Percentiles rank a stretch among this genome's conserved stretches.
phyloP scores from a whole-genome alignment of 2,113 vertebrate genomes.

The Stomatorhinus ivindoensis region DNA sequence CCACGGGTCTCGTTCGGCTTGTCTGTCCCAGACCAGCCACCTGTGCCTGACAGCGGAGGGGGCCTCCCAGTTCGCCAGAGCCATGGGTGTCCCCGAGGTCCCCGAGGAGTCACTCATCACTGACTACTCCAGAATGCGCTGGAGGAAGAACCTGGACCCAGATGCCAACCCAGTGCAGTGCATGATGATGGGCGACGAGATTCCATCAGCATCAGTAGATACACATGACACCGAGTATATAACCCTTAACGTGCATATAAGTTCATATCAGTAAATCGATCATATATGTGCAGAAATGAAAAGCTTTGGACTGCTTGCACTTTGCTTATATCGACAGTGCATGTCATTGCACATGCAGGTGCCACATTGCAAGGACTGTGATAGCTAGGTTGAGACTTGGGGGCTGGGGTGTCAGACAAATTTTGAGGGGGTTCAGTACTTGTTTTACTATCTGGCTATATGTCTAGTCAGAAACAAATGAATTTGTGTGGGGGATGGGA shows the following conservation, averaged over 20 bases:
- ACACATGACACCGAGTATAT: background rate
- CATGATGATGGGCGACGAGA: slow-evolving; percentile 61
- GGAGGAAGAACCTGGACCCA: slow-evolving; percentile 62
- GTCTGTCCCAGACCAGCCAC: slow-evolving; percentile 67
- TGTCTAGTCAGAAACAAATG: background rate
- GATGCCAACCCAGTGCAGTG: slow-evolving; percentile 56
- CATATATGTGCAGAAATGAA: background rate
- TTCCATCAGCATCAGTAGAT: background rate
- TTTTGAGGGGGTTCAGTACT: background rate
- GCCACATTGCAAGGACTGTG: background rate
- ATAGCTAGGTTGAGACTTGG: background rate
- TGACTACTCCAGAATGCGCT: slow-evolving; percentile 65
- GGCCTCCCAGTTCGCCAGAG: slow-evolving; percentile 70
- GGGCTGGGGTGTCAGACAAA: no score
- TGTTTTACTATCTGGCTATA: background rate
- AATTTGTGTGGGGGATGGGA: background rate
- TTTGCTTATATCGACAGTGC: background rate
- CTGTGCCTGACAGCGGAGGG: slow-evolving; percentile 74
- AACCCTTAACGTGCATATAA: background rate
- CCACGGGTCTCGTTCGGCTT: background rate
- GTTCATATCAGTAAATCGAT: background rate
- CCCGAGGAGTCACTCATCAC: slow-evolving; percentile 75
- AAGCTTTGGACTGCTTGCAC: background rate
- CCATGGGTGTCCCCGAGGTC: slow-evolving; percentile 69
- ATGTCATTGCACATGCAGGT: background rate